Conservation (phyloP, 2,888 invertebrate genomes). For the Agrochola macilenta region DNA sequence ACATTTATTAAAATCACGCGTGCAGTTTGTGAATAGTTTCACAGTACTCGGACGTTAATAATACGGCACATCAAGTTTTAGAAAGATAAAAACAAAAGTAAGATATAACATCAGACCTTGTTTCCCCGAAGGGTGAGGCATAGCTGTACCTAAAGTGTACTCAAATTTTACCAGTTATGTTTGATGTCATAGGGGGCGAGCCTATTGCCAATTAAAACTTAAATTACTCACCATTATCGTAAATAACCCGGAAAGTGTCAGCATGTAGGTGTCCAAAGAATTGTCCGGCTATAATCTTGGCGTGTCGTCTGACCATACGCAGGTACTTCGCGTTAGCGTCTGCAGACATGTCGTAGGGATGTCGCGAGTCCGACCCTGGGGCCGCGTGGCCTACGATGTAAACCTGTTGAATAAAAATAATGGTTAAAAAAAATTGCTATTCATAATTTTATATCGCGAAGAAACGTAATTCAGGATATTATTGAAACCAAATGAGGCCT, state of each 20-base stretch:
- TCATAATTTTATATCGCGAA: too few relatives aligned
- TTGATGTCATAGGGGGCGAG: not conserved
- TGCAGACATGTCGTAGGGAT: constrained; percentile 93
- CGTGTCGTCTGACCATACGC: constrained; percentile 93
- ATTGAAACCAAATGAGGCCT: too few relatives aligned
- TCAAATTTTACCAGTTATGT: not conserved
- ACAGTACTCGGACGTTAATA: not conserved
- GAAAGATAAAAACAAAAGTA: not conserved
- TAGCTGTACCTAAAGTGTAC: not conserved
- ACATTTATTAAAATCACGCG: not conserved
- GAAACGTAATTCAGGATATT: too few relatives aligned
- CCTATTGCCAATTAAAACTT: not conserved
- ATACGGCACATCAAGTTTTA: not conserved
- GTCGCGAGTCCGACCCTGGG: constrained; percentile 96
- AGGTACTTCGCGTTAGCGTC: constrained; percentile 95
- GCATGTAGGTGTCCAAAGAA: constrained; percentile 98
- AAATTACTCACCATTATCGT: constrained; percentile 92
- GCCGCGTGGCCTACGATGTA: constrained; percentile 97
- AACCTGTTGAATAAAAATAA: constrained; percentile 90
- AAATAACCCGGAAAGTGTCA: constrained; percentile 96
- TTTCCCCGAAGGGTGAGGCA: not conserved
- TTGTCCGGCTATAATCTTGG: constrained; percentile 96
- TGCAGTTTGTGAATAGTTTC: not conserved
- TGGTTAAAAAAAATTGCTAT: not conserved
- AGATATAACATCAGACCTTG: not conserved